phyloP scores from a whole-genome alignment of 2,113 vertebrate genomes.

The Nothocercus julius region DNA sequence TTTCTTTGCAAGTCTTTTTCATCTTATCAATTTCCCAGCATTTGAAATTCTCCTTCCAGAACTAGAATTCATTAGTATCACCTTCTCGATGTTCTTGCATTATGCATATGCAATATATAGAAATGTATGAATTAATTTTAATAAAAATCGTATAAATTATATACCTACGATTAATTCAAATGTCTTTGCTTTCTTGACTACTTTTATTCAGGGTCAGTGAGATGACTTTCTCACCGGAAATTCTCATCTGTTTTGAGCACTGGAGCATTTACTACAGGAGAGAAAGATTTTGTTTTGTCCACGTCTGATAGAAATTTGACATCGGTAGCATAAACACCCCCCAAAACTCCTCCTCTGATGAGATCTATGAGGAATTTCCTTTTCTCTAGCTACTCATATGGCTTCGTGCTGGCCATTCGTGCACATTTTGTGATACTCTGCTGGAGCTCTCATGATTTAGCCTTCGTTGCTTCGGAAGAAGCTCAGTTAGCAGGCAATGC shows the following conservation, averaged over 20 bases:
- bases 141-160: neutral
- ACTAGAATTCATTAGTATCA: neutral
- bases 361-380: neutral
- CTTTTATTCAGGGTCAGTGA: neutral
- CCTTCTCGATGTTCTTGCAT: neutral
- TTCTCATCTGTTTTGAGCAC: neutral
- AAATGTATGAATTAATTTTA: neutral
- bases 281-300: neutral
- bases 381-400: neutral
- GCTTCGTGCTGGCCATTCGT: neutral
- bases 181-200: neutral
- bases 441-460: neutral
- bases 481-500: neutral
- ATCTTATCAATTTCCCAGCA: neutral
- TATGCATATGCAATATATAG: neutral
- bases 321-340: neutral
- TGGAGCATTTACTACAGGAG: neutral
- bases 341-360: neutral
- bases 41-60: neutral
- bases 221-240: neutral
- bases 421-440: accelerated
- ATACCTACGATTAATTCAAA: neutral
- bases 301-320: neutral
- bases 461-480: neutral
- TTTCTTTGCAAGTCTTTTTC: neutral